phyloP scores from a whole-genome alignment of 2,797 vertebrate species.

The Lithobates pipiens region DNA sequence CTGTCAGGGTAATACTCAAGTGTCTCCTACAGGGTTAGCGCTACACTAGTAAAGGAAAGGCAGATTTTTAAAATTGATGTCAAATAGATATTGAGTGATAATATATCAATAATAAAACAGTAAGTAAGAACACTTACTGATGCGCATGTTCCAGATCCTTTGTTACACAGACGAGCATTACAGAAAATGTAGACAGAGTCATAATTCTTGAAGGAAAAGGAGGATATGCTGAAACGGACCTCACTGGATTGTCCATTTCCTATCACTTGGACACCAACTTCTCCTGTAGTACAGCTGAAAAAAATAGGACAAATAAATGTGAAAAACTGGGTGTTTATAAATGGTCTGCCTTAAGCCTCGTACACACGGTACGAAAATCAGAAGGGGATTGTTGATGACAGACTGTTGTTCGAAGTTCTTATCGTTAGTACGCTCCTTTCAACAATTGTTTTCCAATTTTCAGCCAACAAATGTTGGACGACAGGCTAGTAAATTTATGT shows the following conservation, averaged over 20 bases:
- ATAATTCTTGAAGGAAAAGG: conserved; percentile 24
- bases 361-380: no score
- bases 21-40: no score
- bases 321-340: neutral
- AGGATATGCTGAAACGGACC: conserved; percentile 40
- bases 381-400: no score
- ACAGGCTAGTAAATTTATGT: no score
- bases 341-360: neutral
- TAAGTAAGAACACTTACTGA: conserved; percentile 32
- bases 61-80: no score
- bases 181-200: conserved; percentile 49
- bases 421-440: no score
- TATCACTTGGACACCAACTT: neutral
- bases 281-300: conserved; percentile 12
- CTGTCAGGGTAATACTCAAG: no score
- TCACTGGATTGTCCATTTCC: conserved; percentile 45
- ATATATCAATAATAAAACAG: neutral
- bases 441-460: no score
- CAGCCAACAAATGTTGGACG: no score
- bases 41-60: no score
- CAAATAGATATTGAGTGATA: neutral
- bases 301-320: neutral
- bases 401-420: no score
- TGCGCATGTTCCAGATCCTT: conserved; percentile 4
- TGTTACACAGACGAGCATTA: conserved; percentile 30